phyloP scores from a whole-genome alignment of 2,888 invertebrate genomes.

The Ormyrus labotus region DNA sequence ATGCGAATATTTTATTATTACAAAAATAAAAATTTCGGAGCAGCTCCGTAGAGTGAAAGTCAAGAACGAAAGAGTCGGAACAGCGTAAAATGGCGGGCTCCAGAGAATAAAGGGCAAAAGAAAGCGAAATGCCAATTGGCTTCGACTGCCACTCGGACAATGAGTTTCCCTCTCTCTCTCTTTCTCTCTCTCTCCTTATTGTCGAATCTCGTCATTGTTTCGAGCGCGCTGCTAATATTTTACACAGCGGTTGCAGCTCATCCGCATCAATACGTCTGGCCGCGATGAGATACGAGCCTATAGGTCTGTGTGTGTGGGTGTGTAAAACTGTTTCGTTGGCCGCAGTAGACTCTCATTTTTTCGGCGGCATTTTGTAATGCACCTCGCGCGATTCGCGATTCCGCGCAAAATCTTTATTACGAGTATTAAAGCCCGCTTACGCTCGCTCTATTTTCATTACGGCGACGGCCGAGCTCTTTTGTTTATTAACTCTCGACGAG shows the following conservation, averaged over 20 bases:
- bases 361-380: too few relatives aligned
- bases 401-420: slow-evolving; percentile 24
- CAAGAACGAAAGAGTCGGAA: too few relatives aligned
- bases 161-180: background rate
- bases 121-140: background rate
- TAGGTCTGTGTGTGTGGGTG: too few relatives aligned
- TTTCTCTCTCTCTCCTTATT: slow-evolving; percentile 20
- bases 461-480: background rate
- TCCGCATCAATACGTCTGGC: too few relatives aligned
- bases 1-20: too few relatives aligned
- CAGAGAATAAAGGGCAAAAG: too few relatives aligned
- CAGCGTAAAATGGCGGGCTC: too few relatives aligned
- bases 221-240: slow-evolving; percentile 4
- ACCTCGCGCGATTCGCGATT: background rate
- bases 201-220: slow-evolving; percentile 42
- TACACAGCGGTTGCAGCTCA: background rate
- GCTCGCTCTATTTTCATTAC: slow-evolving; percentile 1
- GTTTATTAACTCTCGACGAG: background rate
- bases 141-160: slow-evolving; percentile 17
- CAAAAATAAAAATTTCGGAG: too few relatives aligned
- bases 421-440: slow-evolving; percentile 1
- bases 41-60: too few relatives aligned
- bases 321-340: too few relatives aligned
- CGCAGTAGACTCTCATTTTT: too few relatives aligned
- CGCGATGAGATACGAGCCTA: too few relatives aligned